Conservation (phyloP, 2,797 vertebrate species). For the Coendou prehensilis region DNA sequence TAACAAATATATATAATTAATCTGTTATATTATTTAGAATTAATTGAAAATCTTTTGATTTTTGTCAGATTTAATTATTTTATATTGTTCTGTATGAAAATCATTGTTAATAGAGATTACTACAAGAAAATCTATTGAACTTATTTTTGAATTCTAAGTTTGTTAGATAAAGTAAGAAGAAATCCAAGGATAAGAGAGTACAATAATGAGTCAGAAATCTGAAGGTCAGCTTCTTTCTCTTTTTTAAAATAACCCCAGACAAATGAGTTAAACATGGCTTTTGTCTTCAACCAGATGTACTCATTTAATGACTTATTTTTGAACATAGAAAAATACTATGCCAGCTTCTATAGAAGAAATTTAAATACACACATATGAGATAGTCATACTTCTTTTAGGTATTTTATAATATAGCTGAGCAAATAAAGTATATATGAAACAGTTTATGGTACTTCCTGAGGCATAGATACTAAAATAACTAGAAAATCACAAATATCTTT, state of each 20-base stretch:
- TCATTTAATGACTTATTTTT: constrained; percentile 11
- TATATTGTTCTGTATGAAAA: background rate
- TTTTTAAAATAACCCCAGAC: background rate
- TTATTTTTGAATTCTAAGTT: background rate
- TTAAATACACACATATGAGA: background rate
- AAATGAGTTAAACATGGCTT: background rate
- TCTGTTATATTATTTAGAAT: background rate
- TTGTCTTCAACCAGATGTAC: background rate
- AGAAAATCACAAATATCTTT: background rate
- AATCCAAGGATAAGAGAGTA: background rate
- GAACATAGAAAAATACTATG: background rate
- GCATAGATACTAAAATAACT: background rate
- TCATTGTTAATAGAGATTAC: background rate
- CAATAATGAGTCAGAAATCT: background rate
- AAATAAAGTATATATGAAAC: background rate
- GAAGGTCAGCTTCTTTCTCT: background rate
- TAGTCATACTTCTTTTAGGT: background rate
- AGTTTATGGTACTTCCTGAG: background rate
- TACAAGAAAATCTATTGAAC: background rate
- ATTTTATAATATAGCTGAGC: background rate
- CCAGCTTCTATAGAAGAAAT: background rate
- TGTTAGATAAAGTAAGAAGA: constrained; percentile 18
- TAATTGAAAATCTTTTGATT: background rate
- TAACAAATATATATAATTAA: background rate
- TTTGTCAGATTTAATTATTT: constrained; percentile 27